Percentiles rank a stretch among this genome's conserved stretches.
These are phyloP conservation scores for Pandion haliaetus DNA, from an alignment of 2,113 vertebrate species.

Conservation along the genomic window DNA sequence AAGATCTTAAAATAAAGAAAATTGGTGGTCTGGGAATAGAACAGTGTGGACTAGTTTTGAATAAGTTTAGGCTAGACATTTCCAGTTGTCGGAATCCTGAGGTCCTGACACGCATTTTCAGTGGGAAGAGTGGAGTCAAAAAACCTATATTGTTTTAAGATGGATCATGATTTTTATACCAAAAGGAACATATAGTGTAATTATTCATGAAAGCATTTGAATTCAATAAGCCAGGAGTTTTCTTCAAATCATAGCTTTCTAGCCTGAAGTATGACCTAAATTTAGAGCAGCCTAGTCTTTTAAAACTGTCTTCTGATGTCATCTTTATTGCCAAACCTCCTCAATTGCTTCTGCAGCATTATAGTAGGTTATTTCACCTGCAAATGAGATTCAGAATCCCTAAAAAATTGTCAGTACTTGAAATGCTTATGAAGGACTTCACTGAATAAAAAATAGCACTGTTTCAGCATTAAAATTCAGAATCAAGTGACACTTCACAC, in stretches of 20 bases:
- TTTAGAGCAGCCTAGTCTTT: not conserved
- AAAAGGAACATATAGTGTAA: not conserved
- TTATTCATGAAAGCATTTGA: not conserved
- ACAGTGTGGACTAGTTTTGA: not conserved
- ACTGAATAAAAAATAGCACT: constrained; percentile 44
- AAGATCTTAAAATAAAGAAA: not conserved
- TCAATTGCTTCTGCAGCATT: not conserved
- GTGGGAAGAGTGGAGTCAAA: not conserved
- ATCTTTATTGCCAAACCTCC: not conserved
- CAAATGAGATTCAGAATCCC: constrained; percentile 15
- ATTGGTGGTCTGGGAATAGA: not conserved
- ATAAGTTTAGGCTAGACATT: not conserved
- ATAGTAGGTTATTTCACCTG: constrained; percentile 14
- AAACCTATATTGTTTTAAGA: not conserved
- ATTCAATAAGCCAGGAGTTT: not conserved
- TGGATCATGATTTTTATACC: not conserved
- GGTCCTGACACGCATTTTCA: not conserved
- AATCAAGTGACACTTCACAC: constrained; percentile 62
- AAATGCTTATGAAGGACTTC: constrained; percentile 28
- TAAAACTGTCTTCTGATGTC: not conserved
- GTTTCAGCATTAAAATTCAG: constrained; percentile 54
- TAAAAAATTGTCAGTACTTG: constrained; percentile 4
- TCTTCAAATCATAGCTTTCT: not conserved
- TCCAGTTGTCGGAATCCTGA: not conserved
- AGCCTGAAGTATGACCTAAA: not conserved